Evolutionary conservation across 1,140 invertebrate genomes (phyloP).

Genomic region (Hylaeus anthracinus): DNA sequence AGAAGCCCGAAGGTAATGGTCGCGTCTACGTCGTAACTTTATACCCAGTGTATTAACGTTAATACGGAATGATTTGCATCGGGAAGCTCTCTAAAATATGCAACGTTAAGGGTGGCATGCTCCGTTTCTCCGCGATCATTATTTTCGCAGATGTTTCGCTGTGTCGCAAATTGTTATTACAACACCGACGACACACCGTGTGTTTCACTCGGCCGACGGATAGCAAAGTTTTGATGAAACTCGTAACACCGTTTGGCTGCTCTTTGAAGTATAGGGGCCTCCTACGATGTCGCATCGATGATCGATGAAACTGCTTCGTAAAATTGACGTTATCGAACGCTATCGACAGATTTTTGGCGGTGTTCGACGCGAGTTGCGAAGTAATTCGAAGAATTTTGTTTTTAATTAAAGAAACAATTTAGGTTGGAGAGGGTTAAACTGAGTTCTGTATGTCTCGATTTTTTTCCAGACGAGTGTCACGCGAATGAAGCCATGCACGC

Average conservation of each 20-base stretch:
- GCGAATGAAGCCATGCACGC: not conserved
- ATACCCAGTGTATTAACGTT: slow-evolving; percentile 2
- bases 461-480: not conserved
- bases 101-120: slow-evolving; percentile 11
- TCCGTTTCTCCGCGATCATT: not conserved
- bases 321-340: slow-evolving; percentile 16
- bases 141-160: not conserved
- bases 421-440: too few relatives aligned
- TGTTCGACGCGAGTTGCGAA: not conserved
- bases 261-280: slow-evolving; percentile 35
- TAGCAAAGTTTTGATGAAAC: slow-evolving; percentile 53
- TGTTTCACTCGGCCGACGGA: slow-evolving; percentile 7
- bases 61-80: not conserved
- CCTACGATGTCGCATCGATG: slow-evolving; percentile 23
- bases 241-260: slow-evolving; percentile 45
- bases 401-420: too few relatives aligned
- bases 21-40: not conserved
- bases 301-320: slow-evolving; percentile 51
- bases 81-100: slow-evolving; percentile 8
- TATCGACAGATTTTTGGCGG: not conserved
- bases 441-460: not conserved
- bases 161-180: slow-evolving; percentile 36
- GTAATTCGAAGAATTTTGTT: too few relatives aligned
- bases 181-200: not conserved
- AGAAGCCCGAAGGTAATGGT: not conserved